These are phyloP conservation scores for Notiomystis cincta DNA, from an alignment of 2,113 vertebrate species.

Conservation along the genomic window DNA sequence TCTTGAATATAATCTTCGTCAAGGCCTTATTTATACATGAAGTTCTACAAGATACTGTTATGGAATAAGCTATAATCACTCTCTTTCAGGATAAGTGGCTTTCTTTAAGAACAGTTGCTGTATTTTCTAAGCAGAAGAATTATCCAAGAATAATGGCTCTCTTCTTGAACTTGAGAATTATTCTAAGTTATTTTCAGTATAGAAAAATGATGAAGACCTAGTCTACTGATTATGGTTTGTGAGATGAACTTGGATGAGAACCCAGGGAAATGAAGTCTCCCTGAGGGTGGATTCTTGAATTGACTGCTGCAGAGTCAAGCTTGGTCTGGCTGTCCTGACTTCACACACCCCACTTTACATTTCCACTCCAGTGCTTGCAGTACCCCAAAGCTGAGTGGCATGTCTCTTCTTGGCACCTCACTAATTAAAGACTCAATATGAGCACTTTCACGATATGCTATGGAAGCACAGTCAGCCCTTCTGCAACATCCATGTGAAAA, in stretches of 20 bases:
- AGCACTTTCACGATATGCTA: neutral
- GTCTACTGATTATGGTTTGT: neutral
- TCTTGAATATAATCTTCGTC: slow-evolving; percentile 16
- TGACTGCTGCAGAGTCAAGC: neutral
- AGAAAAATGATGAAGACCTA: neutral
- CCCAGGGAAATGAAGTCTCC: neutral
- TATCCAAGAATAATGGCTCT: neutral
- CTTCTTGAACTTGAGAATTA: neutral
- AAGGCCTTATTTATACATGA: neutral
- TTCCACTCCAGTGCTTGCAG: neutral
- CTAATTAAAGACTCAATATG: neutral
- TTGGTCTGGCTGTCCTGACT: neutral
- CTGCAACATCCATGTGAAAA: neutral
- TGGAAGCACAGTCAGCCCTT: neutral
- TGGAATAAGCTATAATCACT: slow-evolving; percentile 17
- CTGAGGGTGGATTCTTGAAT: neutral
- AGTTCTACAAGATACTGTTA: slow-evolving; percentile 17
- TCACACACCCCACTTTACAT: neutral
- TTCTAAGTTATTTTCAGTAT: neutral
- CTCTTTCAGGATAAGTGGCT: neutral
- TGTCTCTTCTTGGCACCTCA: neutral
- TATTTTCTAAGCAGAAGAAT: slow-evolving; percentile 8
- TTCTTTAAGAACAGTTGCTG: slow-evolving; percentile 21
- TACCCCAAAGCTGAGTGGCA: neutral
- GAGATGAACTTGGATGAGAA: neutral